phyloP scores from a whole-genome alignment of 2,113 vertebrate species.

The Zingel zingel region DNA sequence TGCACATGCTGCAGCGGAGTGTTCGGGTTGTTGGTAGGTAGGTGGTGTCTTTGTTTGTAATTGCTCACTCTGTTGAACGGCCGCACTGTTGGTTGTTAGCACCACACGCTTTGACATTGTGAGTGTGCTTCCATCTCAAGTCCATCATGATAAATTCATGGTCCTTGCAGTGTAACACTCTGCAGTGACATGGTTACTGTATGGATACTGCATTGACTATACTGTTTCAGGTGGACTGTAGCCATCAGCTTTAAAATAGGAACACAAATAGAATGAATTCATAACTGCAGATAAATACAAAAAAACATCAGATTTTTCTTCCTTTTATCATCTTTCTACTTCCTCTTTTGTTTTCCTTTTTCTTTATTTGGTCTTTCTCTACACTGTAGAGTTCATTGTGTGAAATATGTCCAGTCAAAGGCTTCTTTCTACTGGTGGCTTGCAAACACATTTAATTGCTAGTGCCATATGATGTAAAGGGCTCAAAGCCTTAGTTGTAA shows the following conservation, averaged over 20 bases:
- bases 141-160: constrained; percentile 34
- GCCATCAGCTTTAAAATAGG: constrained; percentile 5
- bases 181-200: constrained; percentile 13
- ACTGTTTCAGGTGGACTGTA: constrained; percentile 4
- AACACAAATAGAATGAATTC: constrained; percentile 17
- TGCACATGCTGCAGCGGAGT: constrained; percentile 9
- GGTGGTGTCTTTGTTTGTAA: constrained; percentile 15
- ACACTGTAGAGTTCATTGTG: not conserved
- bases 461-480: constrained; percentile 69
- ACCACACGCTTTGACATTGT: constrained; percentile 24
- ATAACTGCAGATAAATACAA: constrained; percentile 15
- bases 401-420: constrained; percentile 55
- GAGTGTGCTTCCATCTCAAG: constrained; percentile 11
- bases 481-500: constrained; percentile 62
- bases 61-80: constrained; percentile 25
- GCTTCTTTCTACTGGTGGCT: constrained; percentile 53
- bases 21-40: constrained; percentile 17
- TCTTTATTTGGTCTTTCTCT: constrained; percentile 25
- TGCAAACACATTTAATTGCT: constrained; percentile 85
- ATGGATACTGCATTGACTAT: not conserved
- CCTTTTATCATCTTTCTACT: too few species aligned
- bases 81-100: constrained; percentile 5
- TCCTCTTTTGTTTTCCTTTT: not conserved
- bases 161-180: not conserved
- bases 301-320: not conserved